Evolutionary conservation across 2,888 invertebrate species (phyloP), one percentile per base, ranked within the genome.

Genomic region (Lithophane ornitopus): DNA sequence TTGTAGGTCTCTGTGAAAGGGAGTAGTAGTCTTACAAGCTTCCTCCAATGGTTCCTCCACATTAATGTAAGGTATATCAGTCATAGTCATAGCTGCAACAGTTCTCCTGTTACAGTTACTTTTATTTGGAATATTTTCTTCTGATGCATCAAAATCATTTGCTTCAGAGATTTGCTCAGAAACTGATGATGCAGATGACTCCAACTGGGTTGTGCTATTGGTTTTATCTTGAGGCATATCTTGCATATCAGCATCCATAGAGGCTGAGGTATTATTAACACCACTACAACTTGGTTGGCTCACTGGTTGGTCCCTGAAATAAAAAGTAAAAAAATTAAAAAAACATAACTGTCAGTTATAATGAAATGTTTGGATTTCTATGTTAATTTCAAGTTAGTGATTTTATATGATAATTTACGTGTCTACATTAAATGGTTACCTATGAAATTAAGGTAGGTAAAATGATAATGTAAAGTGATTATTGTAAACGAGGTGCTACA

Each of bases 51-150:
- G 52, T 69, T 89, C 87, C 69, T 91, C 90, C 22, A 82, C 72
- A 59, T 46, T 52, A 67, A 41, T 19, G 67, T 68, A 73, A 12
- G 89, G 73, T 34, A 73, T 59, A 19, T 94, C 93, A 44, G 94
- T 94, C 92, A 92, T 93, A 46, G 94, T 93, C 92, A 92, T 93
- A 44, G 88, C 89, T 12, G 91, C 90, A 54, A 88, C 91, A 77
- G 74, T 72, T 62, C 44, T 76, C 44, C 70, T 81, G 84, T 88
- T 83, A 77, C 41, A 70, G 49, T 78, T 81, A 73, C 74, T 82
- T 61, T 80, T 84, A 56, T 44, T 79, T 73, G 49, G 73, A 49
- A 44, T 74, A 44, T 70, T 79, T 41, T 90, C 89, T 71, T 93
- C 91, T 39, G 77, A 75, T 58, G 82, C 74, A 41, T 93, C 94